Evolutionary conservation across 1,140 invertebrate species (phyloP), one percentile per base, ranked within the genome.

Genomic region (Drosophila dunni): DNA sequence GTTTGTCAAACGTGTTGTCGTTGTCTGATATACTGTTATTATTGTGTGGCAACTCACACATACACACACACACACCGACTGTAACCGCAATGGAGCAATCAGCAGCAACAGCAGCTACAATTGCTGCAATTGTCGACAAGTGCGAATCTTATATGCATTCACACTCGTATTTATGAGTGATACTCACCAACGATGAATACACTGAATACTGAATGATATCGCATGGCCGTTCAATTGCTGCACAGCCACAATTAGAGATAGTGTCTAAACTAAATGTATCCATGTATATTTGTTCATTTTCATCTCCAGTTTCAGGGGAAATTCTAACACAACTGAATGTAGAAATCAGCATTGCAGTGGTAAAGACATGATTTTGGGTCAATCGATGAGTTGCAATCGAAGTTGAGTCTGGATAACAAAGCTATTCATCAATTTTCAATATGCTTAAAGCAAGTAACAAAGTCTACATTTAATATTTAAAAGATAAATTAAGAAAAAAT

Each of bases 41-140:
- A 83, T 78, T 73, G 76, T 71, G 53, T 73, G 68, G 29, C 61
- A 33, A 29, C 46, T 17, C 17, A 36, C 1, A 38, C 20, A 1
- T 11, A 50, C 4, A 34, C 7, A 13, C 3, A 38, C 11, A 13
- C 3, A 38, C 10, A 8, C 15, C 45, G 8, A 51, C n/a, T 9
- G 11, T 70, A 60, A 64, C 79, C 79, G 78, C 79, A 88, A 88
- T 89, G 65, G 54, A 78, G 73, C 79, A 88, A 89, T 89, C 83
- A 79, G 40, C 65, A 79, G 78, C 65, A 75, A 75, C 61, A 81
- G 78, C 66, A 45, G 48, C 29, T 75, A 82, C 82, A 86, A 86
- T 81, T 77, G 81, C 58, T 67, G 45, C 76, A 78, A 81, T 81
- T 81, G 79, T 33, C 34, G 51, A 48, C 65, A 76, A 82, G 75